These are phyloP conservation scores for Aurelia aurita DNA, from an alignment of 30 jellyfish, hydroid and myxozoan species.

Conservation along the genomic window DNA sequence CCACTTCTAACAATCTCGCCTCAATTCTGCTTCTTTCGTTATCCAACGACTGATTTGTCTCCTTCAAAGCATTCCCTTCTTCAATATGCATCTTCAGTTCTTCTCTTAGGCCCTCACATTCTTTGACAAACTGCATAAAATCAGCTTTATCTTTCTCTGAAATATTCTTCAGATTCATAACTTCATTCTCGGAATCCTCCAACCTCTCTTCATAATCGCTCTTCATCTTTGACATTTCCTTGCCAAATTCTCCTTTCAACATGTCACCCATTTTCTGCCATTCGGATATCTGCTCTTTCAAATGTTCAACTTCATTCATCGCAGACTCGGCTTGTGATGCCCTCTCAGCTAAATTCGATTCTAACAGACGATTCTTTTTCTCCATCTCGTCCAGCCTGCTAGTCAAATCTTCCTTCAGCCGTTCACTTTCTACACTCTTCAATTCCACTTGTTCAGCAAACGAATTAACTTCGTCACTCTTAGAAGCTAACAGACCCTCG, in stretches of 20 bases:
- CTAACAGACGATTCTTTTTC: background rate
- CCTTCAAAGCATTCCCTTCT: background rate
- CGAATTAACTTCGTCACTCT: conserved; percentile 7
- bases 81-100: conserved; percentile 4
- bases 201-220: conserved; percentile 30
- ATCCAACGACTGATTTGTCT: conserved; percentile 2
- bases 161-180: conserved; percentile 26
- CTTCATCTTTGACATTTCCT: background rate
- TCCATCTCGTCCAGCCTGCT: conserved; percentile 7
- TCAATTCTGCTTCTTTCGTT: conserved; percentile 12
- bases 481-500: background rate
- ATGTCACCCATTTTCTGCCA: conserved; percentile 13
- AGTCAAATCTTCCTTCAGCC: conserved; percentile 21
- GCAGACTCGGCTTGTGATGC: background rate
- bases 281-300: conserved; percentile 10
- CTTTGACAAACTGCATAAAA: conserved; percentile 32
- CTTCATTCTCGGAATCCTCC: conserved; percentile 11
- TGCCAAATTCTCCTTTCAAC: conserved; percentile 2
- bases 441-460: background rate
- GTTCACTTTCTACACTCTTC: conserved; percentile 1
- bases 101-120: conserved; percentile 17
- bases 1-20: background rate
- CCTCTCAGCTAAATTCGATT: background rate
- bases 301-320: background rate
- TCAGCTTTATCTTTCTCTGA: conserved; percentile 46